A percentile compares a stretch with the other conserved stretches of the same genome.
phyloP scores from a whole-genome alignment of 1,140 invertebrate species.

The Drosophila tsacasi region DNA sequence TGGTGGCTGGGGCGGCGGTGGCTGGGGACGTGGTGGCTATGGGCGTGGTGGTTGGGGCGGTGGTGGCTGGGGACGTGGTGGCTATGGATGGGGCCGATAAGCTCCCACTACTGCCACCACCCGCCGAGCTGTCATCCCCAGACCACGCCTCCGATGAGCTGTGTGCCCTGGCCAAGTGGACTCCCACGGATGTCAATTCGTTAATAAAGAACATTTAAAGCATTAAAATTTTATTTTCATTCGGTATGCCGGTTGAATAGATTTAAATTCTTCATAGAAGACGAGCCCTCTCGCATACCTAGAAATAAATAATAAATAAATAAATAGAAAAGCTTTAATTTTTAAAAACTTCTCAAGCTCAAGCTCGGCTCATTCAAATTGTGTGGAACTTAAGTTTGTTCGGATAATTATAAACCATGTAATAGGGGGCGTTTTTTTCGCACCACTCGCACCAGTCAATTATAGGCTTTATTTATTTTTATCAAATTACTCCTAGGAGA shows the following conservation, averaged over 20 bases:
- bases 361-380: no score
- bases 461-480: no score
- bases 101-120: neutral
- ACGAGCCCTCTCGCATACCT: no score
- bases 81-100: slow-evolving; percentile 9
- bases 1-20: neutral
- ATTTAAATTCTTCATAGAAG: no score
- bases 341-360: no score
- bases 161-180: neutral
- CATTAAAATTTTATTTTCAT: slow-evolving; percentile 23
- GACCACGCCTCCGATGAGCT: slow-evolving; percentile 8
- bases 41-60: neutral
- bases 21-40: slow-evolving; percentile 9
- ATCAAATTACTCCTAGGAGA: no score
- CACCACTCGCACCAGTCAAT: no score
- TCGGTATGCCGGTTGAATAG: neutral
- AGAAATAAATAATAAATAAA: no score
- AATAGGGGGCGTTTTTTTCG: no score
- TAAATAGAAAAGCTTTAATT: no score
- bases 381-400: no score
- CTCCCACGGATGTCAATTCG: slow-evolving; percentile 14
- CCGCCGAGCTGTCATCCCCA: neutral
- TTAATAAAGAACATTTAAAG: slow-evolving; percentile 50
- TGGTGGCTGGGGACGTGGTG: slow-evolving; percentile 17
- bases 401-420: no score